Percentiles rank a stretch among this genome's conserved stretches.
Conservation (phyloP, 2,113 vertebrate species). For the Haplotaxodon microlepis region DNA sequence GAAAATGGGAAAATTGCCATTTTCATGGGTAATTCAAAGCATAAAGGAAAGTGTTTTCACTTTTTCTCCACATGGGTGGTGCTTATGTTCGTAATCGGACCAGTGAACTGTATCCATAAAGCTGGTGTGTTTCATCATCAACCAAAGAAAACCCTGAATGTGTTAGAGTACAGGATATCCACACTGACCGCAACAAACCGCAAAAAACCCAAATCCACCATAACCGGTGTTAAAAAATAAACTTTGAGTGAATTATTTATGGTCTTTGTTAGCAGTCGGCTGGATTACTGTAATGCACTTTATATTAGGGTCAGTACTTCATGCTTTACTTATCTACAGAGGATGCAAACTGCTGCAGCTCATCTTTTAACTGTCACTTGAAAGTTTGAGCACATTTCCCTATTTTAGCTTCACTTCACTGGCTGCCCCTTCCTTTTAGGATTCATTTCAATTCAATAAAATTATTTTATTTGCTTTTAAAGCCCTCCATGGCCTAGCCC, state of each 20-base stretch:
- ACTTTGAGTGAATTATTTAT: background rate
- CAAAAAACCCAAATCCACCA: background rate
- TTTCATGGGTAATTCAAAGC: background rate
- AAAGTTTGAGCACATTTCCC: background rate
- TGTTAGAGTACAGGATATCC: background rate
- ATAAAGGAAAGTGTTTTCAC: background rate
- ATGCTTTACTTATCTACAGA: background rate
- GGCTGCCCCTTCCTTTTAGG: background rate
- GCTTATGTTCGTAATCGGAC: background rate
- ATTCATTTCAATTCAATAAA: background rate
- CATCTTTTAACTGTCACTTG: background rate
- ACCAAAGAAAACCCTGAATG: background rate
- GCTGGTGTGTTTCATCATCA: background rate
- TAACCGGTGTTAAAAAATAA: background rate
- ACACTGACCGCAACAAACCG: background rate
- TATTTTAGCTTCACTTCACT: background rate
- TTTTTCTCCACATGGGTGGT: background rate
- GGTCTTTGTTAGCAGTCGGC: background rate
- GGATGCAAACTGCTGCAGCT: background rate
- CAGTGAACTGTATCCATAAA: background rate
- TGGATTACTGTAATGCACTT: background rate
- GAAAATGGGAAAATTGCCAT: background rate
- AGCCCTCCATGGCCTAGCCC: background rate
- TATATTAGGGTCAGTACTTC: background rate
- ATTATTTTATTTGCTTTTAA: background rate